Percentiles rank a stretch among this genome's conserved stretches.
These are phyloP conservation scores for Ctenomys sociabilis DNA, from an alignment of 2,113 vertebrate genomes.

Conservation along the genomic window DNA sequence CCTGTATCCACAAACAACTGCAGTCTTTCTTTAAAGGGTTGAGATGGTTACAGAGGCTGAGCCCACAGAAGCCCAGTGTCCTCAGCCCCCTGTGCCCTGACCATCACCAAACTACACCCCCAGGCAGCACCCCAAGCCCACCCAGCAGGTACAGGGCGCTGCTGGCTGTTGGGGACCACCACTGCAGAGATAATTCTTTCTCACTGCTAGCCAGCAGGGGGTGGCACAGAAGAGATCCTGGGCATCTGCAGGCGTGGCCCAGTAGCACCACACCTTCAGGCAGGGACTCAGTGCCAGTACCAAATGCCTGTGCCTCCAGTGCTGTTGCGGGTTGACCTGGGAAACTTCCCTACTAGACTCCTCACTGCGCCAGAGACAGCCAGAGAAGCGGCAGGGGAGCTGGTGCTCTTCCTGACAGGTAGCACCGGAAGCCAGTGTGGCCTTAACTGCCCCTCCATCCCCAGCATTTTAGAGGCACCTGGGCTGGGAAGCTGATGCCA, in stretches of 20 bases:
- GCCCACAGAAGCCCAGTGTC: rapidly evolving
- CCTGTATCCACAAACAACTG: rapidly evolving
- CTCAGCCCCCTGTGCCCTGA: rapidly evolving
- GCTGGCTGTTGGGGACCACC: rapidly evolving
- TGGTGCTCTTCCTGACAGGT: not conserved
- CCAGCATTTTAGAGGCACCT: not conserved
- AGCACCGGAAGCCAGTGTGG: no score
- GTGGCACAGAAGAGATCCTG: not conserved
- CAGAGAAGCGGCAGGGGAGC: rapidly evolving
- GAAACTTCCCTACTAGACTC: not conserved
- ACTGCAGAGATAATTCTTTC: rapidly evolving
- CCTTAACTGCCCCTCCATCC: no score
- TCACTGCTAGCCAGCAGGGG: not conserved
- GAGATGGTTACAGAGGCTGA: not conserved
- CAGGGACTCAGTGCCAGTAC: rapidly evolving
- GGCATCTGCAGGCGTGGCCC: rapidly evolving
- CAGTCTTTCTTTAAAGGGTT: not conserved
- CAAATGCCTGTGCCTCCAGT: not conserved
- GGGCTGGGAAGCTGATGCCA: not conserved
- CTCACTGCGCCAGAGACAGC: rapidly evolving
- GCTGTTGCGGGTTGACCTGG: rapidly evolving
- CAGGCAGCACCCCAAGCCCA: not conserved
- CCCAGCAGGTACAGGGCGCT: not conserved
- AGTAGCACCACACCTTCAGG: not conserved
- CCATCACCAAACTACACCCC: not conserved